Base-by-base conservation (phyloP, 1,140 invertebrate species). In the Drosophila pachea region DNA sequence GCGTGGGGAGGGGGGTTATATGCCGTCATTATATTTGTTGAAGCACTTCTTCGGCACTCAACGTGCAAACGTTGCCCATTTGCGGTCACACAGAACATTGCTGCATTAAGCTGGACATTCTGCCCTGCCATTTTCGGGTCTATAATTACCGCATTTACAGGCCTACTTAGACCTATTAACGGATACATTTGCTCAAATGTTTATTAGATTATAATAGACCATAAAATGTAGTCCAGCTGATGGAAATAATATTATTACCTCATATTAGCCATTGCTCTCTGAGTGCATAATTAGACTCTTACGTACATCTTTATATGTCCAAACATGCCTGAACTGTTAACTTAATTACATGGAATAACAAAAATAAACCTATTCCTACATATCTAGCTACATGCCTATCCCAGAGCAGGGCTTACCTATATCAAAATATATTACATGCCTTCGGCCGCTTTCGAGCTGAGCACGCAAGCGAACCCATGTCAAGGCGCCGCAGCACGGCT, bases 11-110 rank as follows among this genome's bases (percentile, higher is more conserved):
- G 58, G 58, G 43, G 56, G 33, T 61, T 65, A 66, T 73, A 63
- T 55, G 38, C 62, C 63, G 68, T 81, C 54, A 74, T 70, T 74
- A 74, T 77, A 77, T 74, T 82, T 82, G 70, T 68, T 64, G 53
- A 31, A 40, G 45, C 62, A 38, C 45, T 70, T 54, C 48, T 33
- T 8, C 14, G 32, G 11, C 48, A 65, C 42, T 54, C 33, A 11
- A 47, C 33, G 56, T 7, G 35, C 11, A 33, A 22, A 22, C 9
- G 5, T 11, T 59, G 32, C 35, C n/a, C 47, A 52, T 58, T 64
- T 69, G 53, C 12, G 52, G 45, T 43, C 43, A 50, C 31, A 40
- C 9, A 32, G 9, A 9, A 53, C 52, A 29, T 55, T 43, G 4
- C 14, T 42, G 22, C 22, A 14, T 7, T 36, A 9, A 22, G 2